Base-by-base conservation (phyloP, 2,888 invertebrate species). In the Helicoverpa assulta region DNA sequence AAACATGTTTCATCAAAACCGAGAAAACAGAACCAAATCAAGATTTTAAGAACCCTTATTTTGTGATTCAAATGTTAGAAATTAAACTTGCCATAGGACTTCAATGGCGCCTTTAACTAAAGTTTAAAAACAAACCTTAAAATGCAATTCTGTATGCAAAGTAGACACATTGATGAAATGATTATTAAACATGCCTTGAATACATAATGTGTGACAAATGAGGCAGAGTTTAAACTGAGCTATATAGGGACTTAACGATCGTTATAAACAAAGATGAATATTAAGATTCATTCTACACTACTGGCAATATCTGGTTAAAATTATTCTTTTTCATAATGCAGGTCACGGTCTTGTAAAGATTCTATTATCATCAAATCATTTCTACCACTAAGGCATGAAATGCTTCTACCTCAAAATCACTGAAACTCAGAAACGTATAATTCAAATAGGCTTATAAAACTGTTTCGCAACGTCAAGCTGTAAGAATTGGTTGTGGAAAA, bases 201-300 rank as follows among this genome's bases (percentile, higher is more conserved):
- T 74, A 61, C 26, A 51, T 60, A 76, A 16, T 8, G 8, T 33
- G n/a, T 33, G 40, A 63, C 47, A 21, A 7, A 37, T 12, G 10
- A 18, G 14, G 19, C 29, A 21, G 14, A 18, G 19, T 61, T 52
- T 37, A 0, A 68, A 53, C 33, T 33, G 2, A 50, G 19, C 8
- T 33, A 72, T 10, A 40, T 19, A 37, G 40, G 40, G 18, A 14
- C 56, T 57, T 53, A 57, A 53, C 69, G 18, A 21, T 12, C 16
- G 18, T 21, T n/a, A 40, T 21, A 8, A 53, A 55, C 19, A 50
- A 26, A 14, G 43, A 43, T 43, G 16, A 43, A 43, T 43, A 43
- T 43, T 43, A 12, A 43, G 47, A 47, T 47, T 47, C 47, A n/a
- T 47, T 47, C 47, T 47, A 47, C 16, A 43, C 14, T 43, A 43